Conservation (phyloP, 2,888 invertebrate species). For the Bembecia ichneumoniformis region DNA sequence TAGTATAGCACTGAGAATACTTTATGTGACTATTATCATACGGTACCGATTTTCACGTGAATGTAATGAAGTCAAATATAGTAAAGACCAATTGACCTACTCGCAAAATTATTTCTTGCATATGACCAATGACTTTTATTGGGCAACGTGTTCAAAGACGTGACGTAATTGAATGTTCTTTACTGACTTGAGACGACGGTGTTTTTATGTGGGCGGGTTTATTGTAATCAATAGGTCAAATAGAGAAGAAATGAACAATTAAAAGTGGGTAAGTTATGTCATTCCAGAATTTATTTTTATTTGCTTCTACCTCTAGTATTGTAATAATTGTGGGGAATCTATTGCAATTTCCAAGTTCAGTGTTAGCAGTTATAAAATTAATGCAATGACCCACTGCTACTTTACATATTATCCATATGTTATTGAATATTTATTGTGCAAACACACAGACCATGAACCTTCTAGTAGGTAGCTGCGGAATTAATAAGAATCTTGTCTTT, state of each 20-base stretch:
- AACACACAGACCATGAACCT: conserved; percentile 28
- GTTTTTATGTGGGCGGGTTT: not conserved
- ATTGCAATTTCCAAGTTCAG: not conserved
- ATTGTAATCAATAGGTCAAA: not conserved
- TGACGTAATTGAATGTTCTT: conserved; percentile 8
- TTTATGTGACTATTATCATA: too few species aligned
- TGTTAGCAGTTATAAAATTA: not conserved
- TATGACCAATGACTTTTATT: conserved; percentile 31
- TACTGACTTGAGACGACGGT: not conserved
- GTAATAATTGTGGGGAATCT: too few species aligned
- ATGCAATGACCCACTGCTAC: not conserved
- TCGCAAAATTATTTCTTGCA: conserved; percentile 23
- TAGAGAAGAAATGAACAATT: not conserved
- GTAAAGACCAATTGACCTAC: conserved; percentile 28
- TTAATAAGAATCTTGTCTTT: conserved; percentile 24
- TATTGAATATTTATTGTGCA: conserved; percentile 22
- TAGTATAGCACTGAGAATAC: too few species aligned
- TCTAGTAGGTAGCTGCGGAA: conserved; percentile 15
- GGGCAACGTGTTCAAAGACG: conserved; percentile 20
- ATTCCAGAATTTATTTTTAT: too few species aligned
- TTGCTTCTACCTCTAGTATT: too few species aligned
- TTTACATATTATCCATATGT: conserved; percentile 1
- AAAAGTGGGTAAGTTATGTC: too few species aligned
- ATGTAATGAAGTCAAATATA: conserved; percentile 3
- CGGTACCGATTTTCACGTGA: too few species aligned